Evolutionary conservation across 2,888 invertebrate genomes (phyloP).

Genomic region (Hoplodrina blanda): DNA sequence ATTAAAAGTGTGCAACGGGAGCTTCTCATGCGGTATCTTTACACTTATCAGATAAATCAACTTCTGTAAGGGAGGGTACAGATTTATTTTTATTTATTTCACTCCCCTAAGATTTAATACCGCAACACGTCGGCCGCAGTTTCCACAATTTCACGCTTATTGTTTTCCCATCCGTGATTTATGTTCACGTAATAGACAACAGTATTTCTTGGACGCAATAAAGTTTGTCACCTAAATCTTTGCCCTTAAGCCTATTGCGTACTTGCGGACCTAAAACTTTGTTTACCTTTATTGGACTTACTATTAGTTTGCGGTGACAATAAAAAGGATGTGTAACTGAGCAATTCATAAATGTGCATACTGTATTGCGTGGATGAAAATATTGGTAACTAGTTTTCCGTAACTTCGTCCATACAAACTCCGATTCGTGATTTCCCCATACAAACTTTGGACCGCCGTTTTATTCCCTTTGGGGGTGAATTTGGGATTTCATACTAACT

Average conservation of each 20-base stretch:
- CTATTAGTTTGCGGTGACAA: constrained; percentile 29
- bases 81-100: constrained; percentile 91
- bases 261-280: constrained; percentile 65
- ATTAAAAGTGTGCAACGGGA: constrained; percentile 70
- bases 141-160: constrained; percentile 91
- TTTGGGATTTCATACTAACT: too few species aligned
- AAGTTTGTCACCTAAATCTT: constrained; percentile 90
- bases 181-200: constrained; percentile 88
- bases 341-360: constrained; percentile 3
- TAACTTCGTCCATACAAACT: too few species aligned
- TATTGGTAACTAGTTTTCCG: not conserved
- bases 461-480: too few species aligned
- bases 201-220: constrained; percentile 89
- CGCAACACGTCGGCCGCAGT: constrained; percentile 87
- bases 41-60: constrained; percentile 85
- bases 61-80: constrained; percentile 82
- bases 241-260: constrained; percentile 86
- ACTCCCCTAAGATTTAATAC: constrained; percentile 90
- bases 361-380: not conserved
- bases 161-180: constrained; percentile 91
- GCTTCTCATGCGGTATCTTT: constrained; percentile 61
- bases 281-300: constrained; percentile 52
- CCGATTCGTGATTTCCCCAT: too few species aligned
- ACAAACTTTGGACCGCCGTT: too few species aligned
- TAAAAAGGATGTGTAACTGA: constrained; percentile 24